A percentile compares a stretch with the other conserved stretches of the same genome.
Evolutionary conservation across 1,140 invertebrate species (phyloP).

Genomic region (Amyelois transitella): DNA sequence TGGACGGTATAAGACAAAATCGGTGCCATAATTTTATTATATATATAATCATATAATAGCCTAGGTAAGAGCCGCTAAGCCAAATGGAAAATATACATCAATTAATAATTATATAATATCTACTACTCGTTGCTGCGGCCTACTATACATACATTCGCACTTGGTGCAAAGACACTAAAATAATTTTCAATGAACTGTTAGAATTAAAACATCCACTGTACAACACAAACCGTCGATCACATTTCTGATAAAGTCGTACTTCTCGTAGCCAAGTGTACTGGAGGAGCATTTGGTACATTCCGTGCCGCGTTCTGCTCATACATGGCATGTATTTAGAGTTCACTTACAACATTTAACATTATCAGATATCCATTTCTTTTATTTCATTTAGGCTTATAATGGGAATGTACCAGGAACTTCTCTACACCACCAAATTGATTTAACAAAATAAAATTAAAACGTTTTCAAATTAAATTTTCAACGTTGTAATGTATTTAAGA

Average conservation of each 20-base stretch:
- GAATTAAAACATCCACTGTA: conserved; percentile 43
- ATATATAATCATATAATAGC: conserved; percentile 33
- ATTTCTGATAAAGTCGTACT: conserved; percentile 40
- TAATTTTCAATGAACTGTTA: conserved; percentile 28
- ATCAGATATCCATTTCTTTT: no score
- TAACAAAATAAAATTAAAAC: conserved; percentile 38
- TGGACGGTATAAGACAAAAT: conserved; percentile 67
- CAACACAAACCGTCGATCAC: conserved; percentile 54
- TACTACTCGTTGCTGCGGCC: conserved; percentile 27
- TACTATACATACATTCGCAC: conserved; percentile 51
- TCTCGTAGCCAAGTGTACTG: conserved; percentile 15
- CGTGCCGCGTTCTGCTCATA: not conserved
- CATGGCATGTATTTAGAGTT: not conserved
- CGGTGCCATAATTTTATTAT: conserved; percentile 43
- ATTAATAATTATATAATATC: conserved; percentile 18
- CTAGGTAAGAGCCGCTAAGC: conserved; percentile 34
- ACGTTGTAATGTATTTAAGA: conserved; percentile 39
- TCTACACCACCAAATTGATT: conserved; percentile 20
- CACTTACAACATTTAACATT: not conserved
- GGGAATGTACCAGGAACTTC: conserved; percentile 6
- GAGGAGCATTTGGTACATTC: not conserved
- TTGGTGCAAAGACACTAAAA: conserved; percentile 55
- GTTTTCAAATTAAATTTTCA: conserved; percentile 66
- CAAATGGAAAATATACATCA: conserved; percentile 26
- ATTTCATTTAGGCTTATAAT: not conserved